Evolutionary conservation across 64 coral and sea anemone genomes (phyloP), one percentile per base, ranked within the genome.

Genomic region (Dendronephthya gigantea): DNA sequence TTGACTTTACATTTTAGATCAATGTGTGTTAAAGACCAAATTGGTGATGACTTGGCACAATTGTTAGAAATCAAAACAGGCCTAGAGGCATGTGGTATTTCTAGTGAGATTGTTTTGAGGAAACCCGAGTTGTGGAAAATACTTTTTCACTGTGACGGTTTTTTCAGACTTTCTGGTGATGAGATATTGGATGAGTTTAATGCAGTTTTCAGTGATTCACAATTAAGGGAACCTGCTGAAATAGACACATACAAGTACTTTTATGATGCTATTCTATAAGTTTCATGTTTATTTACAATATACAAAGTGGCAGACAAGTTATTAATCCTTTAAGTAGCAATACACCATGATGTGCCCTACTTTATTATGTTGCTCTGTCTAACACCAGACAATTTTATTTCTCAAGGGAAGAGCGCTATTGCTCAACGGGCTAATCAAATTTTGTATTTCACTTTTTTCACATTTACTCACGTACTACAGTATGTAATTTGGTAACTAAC

Each of bases 231-330:
- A 35, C 0, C 0, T 35, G 32, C n/a, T 27, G 68, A 74, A 17
- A 28, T 74, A 28, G 68, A 74, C 68, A 74, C 68, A 30, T 74
- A 27, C 68, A 74, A 74, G 32, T 74, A 74, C 32, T 74, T 74
- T 74, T 74, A 28, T 74, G 68, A 74, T 74, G 17, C 32, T 17
- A 30, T 74, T 11, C 68, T 25, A 35, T n/a, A n/a, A n/a, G n/a
- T n/a, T n/a, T n/a, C n/a, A n/a, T n/a, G n/a, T n/a, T n/a, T n/a
- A n/a, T n/a, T n/a, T n/a, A n/a, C n/a, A n/a, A n/a, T n/a, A n/a
- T n/a, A n/a, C n/a, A n/a, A n/a, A n/a, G n/a, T n/a, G n/a, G n/a
- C n/a, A n/a, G n/a, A n/a, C n/a, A n/a, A n/a, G n/a, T n/a, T n/a
- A n/a, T n/a, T n/a, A n/a, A n/a, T n/a, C n/a, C n/a, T n/a, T n/a